Evolutionary conservation across 2,888 invertebrate species (phyloP), one percentile per base, ranked within the genome.

Genomic region (Lochmaea capreae): DNA sequence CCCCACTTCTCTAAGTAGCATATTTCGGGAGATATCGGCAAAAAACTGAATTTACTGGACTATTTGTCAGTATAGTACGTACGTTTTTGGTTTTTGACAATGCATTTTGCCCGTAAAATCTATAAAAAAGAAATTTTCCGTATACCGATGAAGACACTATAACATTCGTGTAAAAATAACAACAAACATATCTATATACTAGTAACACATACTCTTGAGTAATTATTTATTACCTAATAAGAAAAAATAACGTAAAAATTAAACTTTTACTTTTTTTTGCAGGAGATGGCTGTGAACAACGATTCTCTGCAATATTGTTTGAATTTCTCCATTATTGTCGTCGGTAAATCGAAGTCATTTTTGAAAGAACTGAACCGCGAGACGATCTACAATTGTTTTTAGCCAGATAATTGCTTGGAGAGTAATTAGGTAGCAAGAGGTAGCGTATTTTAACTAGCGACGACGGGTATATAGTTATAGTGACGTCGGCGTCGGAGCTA

Each of bases 271-370:
- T 77, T 75, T 75, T 71, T 72, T 77, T 76, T 74, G 42, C 76
- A 78, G 79, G 73, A 78, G 75, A 79, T 79, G 79, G 78, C 78
- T 78, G 74, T 78, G 74, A 79, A 77, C 76, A 71, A 65, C 73
- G 69, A 72, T 71, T 71, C 71, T 52, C 68, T 57, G 63, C 71
- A 49, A 62, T 68, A 22, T 73, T 72, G 74, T 77, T 76, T 68
- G 69, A 74, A 71, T 77, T 75, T 76, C 75, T 72, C 76, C 62
- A 71, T 74, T 63, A 72, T 76, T 72, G 74, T 57, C 66, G 71
- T 63, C 76, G 71, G 69, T 68, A 72, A 68, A 66, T 71, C 76
- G 67, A 72, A 74, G 71, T 74, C 72, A 58, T 72, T 70, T 70
- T 74, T 70, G 67, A 68, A 71, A 74, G 73, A 76, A 72, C 72